A percentile compares a stretch with the other conserved stretches of the same genome.
These are phyloP conservation scores for Strigamia maritima DNA, from an alignment of 2,888 invertebrate genomes.

Conservation along the genomic window DNA sequence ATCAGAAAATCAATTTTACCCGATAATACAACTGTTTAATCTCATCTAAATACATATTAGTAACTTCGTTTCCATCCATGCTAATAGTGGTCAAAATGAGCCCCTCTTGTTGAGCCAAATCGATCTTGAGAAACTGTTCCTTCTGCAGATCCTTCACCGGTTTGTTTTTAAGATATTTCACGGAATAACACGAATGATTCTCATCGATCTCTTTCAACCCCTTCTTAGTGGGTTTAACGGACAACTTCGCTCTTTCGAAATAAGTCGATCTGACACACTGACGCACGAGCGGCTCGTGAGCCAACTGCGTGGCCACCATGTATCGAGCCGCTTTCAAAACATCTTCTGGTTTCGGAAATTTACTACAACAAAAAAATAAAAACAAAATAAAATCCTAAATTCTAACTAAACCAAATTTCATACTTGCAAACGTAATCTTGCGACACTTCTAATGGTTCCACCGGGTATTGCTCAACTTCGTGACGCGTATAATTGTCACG, in stretches of 20 bases:
- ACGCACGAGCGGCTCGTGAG: constrained; percentile 84
- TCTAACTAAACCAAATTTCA: constrained; percentile 42
- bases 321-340: constrained; percentile 85
- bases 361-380: constrained; percentile 50
- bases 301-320: constrained; percentile 91
- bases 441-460: constrained; percentile 78
- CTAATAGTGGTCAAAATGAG: constrained; percentile 48
- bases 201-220: constrained; percentile 87
- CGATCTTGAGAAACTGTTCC: constrained; percentile 83
- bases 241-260: constrained; percentile 80
- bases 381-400: too few relatives aligned
- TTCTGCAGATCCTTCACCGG: constrained; percentile 82
- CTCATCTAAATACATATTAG: constrained; percentile 71
- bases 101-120: constrained; percentile 59
- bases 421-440: constrained; percentile 63
- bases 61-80: constrained; percentile 41
- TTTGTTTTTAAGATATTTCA: constrained; percentile 90
- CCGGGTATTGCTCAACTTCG: constrained; percentile 87
- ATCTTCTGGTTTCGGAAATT: constrained; percentile 71
- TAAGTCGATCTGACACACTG: constrained; percentile 80
- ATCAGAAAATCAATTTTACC: too few relatives aligned
- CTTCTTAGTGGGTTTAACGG: constrained; percentile 78
- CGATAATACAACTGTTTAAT: constrained; percentile 79
- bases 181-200: constrained; percentile 75
- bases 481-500: constrained; percentile 92